These are phyloP conservation scores for Rhabditoides inermis DNA, from an alignment of 2,888 invertebrate species.

Conservation along the genomic window DNA sequence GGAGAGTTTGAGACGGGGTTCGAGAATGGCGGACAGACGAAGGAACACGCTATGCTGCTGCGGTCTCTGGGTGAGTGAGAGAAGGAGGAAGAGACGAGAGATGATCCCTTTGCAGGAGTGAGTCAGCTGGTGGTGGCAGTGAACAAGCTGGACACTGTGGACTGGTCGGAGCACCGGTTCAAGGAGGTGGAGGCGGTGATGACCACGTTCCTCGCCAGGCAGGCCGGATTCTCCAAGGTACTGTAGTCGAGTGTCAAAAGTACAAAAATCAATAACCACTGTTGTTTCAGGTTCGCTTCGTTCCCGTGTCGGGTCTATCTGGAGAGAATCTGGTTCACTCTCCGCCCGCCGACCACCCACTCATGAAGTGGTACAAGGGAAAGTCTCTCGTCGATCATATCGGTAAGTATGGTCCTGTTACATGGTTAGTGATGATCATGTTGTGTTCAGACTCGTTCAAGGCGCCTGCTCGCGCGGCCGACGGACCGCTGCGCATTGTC, in stretches of 20 bases:
- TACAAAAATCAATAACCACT: too few relatives aligned
- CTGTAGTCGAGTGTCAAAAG: too few relatives aligned
- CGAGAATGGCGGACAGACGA: constrained; percentile 90
- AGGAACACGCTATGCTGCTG: constrained; percentile 90
- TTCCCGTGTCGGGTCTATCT: constrained; percentile 90
- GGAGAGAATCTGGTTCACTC: constrained; percentile 74
- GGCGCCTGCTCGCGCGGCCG: constrained; percentile 56
- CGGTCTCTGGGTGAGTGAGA: constrained; percentile 65
- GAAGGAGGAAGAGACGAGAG: constrained; percentile 73
- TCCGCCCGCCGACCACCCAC: constrained; percentile 53
- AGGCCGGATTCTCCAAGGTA: constrained; percentile 35
- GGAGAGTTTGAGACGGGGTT: constrained; percentile 99
- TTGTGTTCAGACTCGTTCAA: constrained; percentile 15
- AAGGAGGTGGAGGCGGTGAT: constrained; percentile 65
- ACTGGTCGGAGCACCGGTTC: constrained; percentile 84
- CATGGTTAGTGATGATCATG: neutral
- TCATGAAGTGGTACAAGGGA: constrained; percentile 75
- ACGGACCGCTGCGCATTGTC: constrained; percentile 81
- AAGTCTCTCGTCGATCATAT: constrained; percentile 77
- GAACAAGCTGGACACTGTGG: constrained; percentile 91
- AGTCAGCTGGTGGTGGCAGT: constrained; percentile 86
- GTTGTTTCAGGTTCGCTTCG: constrained; percentile 68
- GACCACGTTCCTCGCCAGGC: constrained; percentile 37
- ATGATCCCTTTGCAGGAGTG: constrained; percentile 65
- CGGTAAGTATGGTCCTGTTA: constrained; percentile 56